Base-by-base conservation (phyloP, 2,888 invertebrate species). In the Meliscaeva auricollis region DNA sequence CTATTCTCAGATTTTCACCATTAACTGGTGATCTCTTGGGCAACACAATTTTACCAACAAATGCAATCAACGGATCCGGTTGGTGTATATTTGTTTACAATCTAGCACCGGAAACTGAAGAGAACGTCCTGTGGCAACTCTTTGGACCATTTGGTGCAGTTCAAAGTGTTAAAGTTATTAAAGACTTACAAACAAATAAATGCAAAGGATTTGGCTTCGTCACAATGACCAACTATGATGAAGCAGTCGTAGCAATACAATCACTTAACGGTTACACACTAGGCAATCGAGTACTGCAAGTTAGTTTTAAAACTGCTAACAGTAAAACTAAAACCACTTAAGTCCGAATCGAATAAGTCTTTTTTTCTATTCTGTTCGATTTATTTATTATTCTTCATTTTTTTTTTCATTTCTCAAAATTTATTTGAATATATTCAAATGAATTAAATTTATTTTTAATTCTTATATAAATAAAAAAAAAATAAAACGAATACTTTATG, bases 161-260 rank as follows among this genome's bases (percentile, higher is more conserved):
- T 90, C 97, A 98, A 93, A 96, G 96, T 93, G 97, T 98, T 87
- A 98, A 98, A 93, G 97, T 98, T 13, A 97, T 98, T 90, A 95
- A 97, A 90, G 98, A 98, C 93, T 94, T 96, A 90, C 96, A 97
- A 93, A 97, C 97, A 88, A 97, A 97, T 94, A 98, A 98, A 93
- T 98, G 98, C 94, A 98, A 97, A 93, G 98, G 98, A 89, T 98
- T 97, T 93, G 98, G 97, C 79, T 97, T 98, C 93, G 97, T 98
- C 89, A 97, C 97, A 87, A 98, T 98, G 98, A 97, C 97, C 90
- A 97, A 97, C 93, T 98, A 98, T 93, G 97, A 98, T 93, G 98
- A 98, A 92, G 97, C 98, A 35, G 95, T 97, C 88, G 96, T 97
- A 88, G 98, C 98, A 88, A 97, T 98, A 90, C 97, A 97, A 93